Base-by-base conservation (phyloP, 2,888 invertebrate species). In the Autographa pulchrina region DNA sequence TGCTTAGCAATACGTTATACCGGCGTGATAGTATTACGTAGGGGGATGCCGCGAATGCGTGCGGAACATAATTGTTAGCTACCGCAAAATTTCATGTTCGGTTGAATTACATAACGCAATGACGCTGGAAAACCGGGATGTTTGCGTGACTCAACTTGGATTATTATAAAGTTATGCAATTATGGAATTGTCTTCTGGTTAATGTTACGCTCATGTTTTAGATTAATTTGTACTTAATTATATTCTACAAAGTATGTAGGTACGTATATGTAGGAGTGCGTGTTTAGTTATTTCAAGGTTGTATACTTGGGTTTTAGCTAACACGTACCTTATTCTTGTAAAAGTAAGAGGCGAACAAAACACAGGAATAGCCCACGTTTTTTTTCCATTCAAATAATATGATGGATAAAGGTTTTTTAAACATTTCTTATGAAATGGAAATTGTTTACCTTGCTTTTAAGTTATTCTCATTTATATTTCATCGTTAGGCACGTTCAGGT, bases 1-100 rank as follows among this genome's bases (percentile, higher is more conserved):
- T 62, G 69, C 64, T 77, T 77, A 81, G 82, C 81, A 76, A 84
- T 86, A 83, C 73, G 70, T 81, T 77, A 75, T 71, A 77, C 69
- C 65, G 62, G 75, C 65, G 70, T 71, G 73, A 68, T 77, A 77
- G 78, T 78, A 85, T 66, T 72, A 77, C 72, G 66, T 54, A 58
- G 73, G 72, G 78, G 72, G 70, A 81, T 75, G 74, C 82, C 84
- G 67, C 77, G 77, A 78, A 80, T 81, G 78, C 79, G 84, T 80
- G 82, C 71, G 77, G 80, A 83, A 83, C 84, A 84, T 86, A 86
- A 87, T 87, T 86, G 86, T 87, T 74, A 82, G 80, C 83, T 65
- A 77, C 89, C 89, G 80, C 89, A 86, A 89, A 89, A 89, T 89
- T 88, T 85, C 88, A 76, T 85, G 86, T 88, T 87, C 77, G 86